Evolutionary conservation across 2,797 vertebrate species (phyloP).

Genomic region (Dromococcyx pavoninus): DNA sequence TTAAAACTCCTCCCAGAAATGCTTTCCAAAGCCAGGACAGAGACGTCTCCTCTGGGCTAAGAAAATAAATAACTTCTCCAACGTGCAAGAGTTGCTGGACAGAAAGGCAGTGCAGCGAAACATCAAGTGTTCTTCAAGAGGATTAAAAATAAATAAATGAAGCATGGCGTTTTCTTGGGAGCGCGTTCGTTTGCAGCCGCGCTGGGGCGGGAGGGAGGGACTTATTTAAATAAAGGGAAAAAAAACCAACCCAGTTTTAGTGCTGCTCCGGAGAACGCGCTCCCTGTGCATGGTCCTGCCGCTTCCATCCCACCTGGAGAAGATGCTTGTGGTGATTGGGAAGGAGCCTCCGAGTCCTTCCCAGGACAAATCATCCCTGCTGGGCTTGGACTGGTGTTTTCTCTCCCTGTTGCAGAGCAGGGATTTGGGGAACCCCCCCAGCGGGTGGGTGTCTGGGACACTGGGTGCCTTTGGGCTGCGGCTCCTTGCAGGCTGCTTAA

Average conservation of each 20-base stretch:
- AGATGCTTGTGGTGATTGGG: neutral
- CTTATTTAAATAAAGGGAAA: conserved; percentile 49
- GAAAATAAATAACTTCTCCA: conserved; percentile 72
- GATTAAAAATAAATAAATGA: conserved; percentile 63
- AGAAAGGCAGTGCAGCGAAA: conserved; percentile 8
- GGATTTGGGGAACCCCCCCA: neutral
- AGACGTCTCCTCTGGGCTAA: conserved; percentile 35
- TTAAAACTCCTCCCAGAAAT: neutral
- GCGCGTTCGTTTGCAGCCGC: conserved; percentile 34
- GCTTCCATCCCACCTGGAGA: conserved; percentile 2
- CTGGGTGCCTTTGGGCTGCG: neutral
- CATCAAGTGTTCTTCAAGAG: conserved; percentile 26
- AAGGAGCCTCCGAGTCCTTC: neutral
- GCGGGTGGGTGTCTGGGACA: neutral
- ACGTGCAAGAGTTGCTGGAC: neutral
- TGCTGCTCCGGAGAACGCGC: neutral
- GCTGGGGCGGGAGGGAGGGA: neutral
- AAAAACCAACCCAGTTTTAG: neutral
- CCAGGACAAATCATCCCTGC: neutral
- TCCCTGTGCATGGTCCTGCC: neutral
- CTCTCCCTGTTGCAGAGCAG: neutral
- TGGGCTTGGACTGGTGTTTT: neutral
- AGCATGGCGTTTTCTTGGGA: conserved; percentile 4
- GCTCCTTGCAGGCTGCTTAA: conserved; percentile 68
- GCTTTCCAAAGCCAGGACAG: neutral